These are phyloP conservation scores for Erpobdella octoculata DNA, from an alignment of 2,888 invertebrate species.

Conservation along the genomic window DNA sequence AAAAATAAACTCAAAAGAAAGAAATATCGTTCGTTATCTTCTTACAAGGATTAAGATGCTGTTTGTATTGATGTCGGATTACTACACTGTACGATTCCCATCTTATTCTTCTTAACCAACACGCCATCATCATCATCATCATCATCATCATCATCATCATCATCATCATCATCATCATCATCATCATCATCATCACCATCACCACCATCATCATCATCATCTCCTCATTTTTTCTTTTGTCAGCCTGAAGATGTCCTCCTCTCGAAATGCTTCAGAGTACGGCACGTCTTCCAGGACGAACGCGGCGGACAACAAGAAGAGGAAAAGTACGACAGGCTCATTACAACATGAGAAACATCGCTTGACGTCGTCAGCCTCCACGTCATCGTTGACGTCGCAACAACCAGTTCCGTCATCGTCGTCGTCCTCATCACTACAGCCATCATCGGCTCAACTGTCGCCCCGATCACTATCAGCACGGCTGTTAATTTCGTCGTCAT, in stretches of 20 bases:
- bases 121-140: constrained; percentile 4
- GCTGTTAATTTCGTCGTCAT: not conserved
- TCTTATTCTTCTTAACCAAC: too few species aligned
- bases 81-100: too few species aligned
- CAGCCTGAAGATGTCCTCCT: too few species aligned
- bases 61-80: too few species aligned
- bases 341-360: not conserved
- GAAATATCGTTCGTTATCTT: too few species aligned
- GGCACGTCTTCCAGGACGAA: too few species aligned
- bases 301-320: too few species aligned
- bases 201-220: not conserved
- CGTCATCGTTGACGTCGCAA: not conserved
- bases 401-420: not conserved
- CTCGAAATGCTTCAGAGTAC: too few species aligned
- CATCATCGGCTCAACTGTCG: not conserved
- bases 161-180: constrained; percentile 13
- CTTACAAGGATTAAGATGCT: too few species aligned
- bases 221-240: not conserved
- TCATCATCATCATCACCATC: constrained; percentile 15
- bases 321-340: not conserved
- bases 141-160: constrained; percentile 11
- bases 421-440: not conserved
- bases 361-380: not conserved
- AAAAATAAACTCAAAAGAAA: too few species aligned
- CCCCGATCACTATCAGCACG: not conserved